phyloP scores from a whole-genome alignment of 1,140 invertebrate species.

The Grapholita molesta region DNA sequence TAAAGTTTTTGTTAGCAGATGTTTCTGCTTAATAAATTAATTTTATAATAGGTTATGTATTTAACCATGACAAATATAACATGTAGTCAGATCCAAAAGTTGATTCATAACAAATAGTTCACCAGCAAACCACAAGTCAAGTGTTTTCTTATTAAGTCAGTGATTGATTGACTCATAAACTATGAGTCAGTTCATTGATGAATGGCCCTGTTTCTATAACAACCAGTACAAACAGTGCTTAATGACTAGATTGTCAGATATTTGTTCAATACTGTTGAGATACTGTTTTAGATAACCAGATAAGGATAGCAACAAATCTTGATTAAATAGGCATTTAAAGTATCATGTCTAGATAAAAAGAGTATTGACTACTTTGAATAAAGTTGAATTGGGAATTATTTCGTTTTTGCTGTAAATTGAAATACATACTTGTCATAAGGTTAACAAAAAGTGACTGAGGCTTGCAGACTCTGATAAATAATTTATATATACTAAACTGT shows the following conservation, averaged over 20 bases:
- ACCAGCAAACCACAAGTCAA: neutral
- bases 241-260: neutral
- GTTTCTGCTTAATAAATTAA: no score
- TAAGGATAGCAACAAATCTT: neutral
- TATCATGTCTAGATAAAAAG: no score
- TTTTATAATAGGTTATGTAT: neutral
- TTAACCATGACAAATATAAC: neutral
- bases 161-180: constrained; percentile 2
- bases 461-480: no score
- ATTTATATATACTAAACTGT: no score
- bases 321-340: no score
- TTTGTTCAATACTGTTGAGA: neutral
- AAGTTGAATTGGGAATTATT: no score
- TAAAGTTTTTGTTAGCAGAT: neutral
- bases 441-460: no score
- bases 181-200: neutral
- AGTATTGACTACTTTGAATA: no score
- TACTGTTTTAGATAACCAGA: neutral
- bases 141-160: neutral
- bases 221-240: constrained; percentile 3
- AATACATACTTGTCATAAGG: no score
- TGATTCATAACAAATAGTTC: neutral
- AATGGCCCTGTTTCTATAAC: constrained; percentile 7
- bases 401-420: no score
- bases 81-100: neutral